Evolutionary conservation across 2,113 vertebrate genomes (phyloP).

Genomic region (Salvelinus fontinalis): DNA sequence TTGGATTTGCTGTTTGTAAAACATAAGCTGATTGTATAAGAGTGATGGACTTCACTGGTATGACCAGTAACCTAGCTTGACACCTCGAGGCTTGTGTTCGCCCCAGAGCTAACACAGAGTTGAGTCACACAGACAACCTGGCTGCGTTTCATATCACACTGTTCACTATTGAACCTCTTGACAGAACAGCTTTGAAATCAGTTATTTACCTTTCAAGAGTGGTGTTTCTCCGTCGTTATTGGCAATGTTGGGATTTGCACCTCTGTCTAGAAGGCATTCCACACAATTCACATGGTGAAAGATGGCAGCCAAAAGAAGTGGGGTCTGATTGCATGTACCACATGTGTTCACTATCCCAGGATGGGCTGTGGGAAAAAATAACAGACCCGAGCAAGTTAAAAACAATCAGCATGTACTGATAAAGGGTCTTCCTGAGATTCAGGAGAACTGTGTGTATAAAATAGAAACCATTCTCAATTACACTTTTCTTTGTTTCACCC

Average conservation of each 20-base stretch:
- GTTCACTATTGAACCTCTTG: no score
- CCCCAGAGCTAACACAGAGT: no score
- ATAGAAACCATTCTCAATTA: not conserved
- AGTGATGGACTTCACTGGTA: no score
- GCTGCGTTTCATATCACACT: no score
- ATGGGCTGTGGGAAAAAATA: conserved; percentile 63
- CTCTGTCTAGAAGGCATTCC: conserved; percentile 74
- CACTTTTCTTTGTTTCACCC: conserved; percentile 35
- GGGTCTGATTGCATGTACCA: conserved; percentile 77
- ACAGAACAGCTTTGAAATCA: not conserved
- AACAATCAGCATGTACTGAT: no score
- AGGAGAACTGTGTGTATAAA: not conserved
- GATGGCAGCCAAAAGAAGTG: conserved; percentile 77
- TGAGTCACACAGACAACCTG: no score
- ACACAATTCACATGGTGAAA: conserved; percentile 77
- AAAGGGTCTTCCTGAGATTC: no score
- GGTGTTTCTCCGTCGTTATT: conserved; percentile 81
- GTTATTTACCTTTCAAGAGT: conserved; percentile 80
- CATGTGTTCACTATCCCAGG: conserved; percentile 76
- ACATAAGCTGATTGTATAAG: no score
- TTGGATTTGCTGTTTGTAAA: not conserved
- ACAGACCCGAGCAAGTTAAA: not conserved
- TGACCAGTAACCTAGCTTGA: no score
- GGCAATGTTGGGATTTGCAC: conserved; percentile 80
- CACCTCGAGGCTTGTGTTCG: no score